phyloP scores from a whole-genome alignment of 1,140 invertebrate species.

The Laupala kohalensis region DNA sequence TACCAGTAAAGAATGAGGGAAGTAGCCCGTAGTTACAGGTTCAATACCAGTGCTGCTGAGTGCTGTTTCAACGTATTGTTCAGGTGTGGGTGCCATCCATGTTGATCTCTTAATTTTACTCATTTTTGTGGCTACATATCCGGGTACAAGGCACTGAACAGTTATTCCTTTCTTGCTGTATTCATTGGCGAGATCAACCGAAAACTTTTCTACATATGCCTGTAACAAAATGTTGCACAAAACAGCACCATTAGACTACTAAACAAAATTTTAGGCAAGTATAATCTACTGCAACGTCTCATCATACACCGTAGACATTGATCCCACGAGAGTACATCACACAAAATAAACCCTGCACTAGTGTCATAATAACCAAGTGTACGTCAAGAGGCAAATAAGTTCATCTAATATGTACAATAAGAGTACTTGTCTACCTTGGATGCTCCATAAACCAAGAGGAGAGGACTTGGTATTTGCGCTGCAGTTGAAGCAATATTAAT shows the following conservation, averaged over 20 bases:
- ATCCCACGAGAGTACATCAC: too few relatives aligned
- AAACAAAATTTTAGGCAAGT: too few relatives aligned
- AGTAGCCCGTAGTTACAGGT: slow-evolving; percentile 61
- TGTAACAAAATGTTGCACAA: too few relatives aligned
- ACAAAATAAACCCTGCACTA: too few relatives aligned
- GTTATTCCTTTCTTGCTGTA: slow-evolving; percentile 64
- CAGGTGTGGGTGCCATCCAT: slow-evolving; percentile 64
- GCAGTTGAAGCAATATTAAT: slow-evolving; percentile 86
- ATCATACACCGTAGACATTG: too few relatives aligned
- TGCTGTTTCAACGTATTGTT: slow-evolving; percentile 61
- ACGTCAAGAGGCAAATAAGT: too few relatives aligned
- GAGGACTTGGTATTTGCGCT: slow-evolving; percentile 62
- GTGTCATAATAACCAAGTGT: too few relatives aligned
- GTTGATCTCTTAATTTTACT: slow-evolving; percentile 68
- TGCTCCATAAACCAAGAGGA: slow-evolving; percentile 78
- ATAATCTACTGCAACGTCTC: too few relatives aligned
- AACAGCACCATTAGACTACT: too few relatives aligned
- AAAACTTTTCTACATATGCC: slow-evolving; percentile 78
- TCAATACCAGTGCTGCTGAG: slow-evolving; percentile 64
- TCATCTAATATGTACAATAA: too few relatives aligned
- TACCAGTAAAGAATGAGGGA: slow-evolving; percentile 54
- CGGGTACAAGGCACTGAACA: slow-evolving; percentile 73
- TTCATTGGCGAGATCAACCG: slow-evolving; percentile 63
- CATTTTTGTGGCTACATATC: slow-evolving; percentile 88
- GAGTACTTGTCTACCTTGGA: slow-evolving; percentile 81